These are phyloP conservation scores for Calameuta idolon DNA, from an alignment of 2,888 invertebrate species.

Conservation along the genomic window DNA sequence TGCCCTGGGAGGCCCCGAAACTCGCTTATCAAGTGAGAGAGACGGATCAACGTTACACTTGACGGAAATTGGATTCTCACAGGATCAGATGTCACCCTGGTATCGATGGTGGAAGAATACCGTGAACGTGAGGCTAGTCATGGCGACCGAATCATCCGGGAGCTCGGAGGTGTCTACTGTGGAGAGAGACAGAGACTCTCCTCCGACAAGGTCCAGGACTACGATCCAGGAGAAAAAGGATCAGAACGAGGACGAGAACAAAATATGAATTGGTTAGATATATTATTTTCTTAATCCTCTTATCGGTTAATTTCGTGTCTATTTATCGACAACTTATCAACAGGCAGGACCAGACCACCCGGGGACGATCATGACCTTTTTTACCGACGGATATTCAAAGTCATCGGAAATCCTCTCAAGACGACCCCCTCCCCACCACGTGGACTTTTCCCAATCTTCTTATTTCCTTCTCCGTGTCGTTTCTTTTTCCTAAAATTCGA, in stretches of 20 bases:
- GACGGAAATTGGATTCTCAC: conserved; percentile 25
- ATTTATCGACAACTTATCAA: no score
- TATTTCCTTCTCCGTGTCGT: not conserved
- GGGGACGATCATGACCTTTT: no score
- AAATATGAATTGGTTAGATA: conserved; percentile 20
- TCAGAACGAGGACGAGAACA: conserved; percentile 29
- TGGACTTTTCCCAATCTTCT: not conserved
- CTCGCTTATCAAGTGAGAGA: not conserved
- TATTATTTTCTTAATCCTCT: not conserved
- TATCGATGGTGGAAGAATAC: conserved; percentile 77
- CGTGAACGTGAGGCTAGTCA: conserved; percentile 73
- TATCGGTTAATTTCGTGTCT: conserved; percentile 2
- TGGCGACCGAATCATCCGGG: conserved; percentile 68
- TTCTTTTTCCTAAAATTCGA: no score
- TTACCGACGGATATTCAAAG: not conserved
- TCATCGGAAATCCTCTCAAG: not conserved
- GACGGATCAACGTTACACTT: not conserved
- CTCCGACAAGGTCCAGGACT: conserved; percentile 28
- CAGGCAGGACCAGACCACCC: no score
- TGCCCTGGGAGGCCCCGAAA: not conserved
- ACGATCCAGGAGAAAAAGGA: conserved; percentile 18
- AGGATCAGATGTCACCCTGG: conserved; percentile 77
- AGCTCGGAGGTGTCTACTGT: not conserved
- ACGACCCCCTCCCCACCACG: no score
- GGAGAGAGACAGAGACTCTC: conserved; percentile 25